Evolutionary conservation across 2,113 vertebrate genomes (phyloP), one percentile per base, ranked within the genome.

Genomic region (Aegotheles bennettii): DNA sequence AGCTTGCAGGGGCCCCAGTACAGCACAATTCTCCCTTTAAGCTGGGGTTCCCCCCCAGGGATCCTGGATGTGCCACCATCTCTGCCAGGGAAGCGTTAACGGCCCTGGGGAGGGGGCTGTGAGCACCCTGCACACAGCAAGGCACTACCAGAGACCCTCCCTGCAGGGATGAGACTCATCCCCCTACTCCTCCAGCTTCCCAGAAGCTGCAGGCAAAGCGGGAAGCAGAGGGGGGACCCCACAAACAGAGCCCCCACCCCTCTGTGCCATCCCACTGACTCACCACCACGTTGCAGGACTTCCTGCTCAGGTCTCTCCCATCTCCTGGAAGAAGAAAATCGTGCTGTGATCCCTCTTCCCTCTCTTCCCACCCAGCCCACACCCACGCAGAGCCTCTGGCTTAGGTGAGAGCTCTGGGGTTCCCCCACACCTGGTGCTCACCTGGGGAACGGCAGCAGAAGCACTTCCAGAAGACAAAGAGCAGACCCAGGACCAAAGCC

Each of bases 401-500:
- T 3, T 0, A 21, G 36, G 26, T 0, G 5, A 54, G 59, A 2
- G 7, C 25, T 26, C 31, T 0, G 50, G 53, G 23, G 3, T 36
- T 35, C 28, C 74, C 21, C 4, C 21, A 14, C 31, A 18, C 12
- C 25, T 19, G 0, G 19, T n/a, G 61, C 93, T 88, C 56, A 94
- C 96, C 84, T 79, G 23, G 2, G n/a, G 45, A 20, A 3, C 1
- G 2, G 54, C 7, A 3, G 64, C 6, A 7, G 36, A 0, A 0
- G 15, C 0, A 0, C 1, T 0, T 9, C 1, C 10, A 16, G 21
- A 7, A 0, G 26, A 31, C 0, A 6, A 8, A 0, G 6, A 23
- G 0, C 4, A 0, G 1, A 3, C 17, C 0, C 9, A 35, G 0
- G 1, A 6, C 0, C 21, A 0, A 0, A 2, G 0, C 0, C 1